These are phyloP conservation scores for Lepidothrix coronata DNA, from an alignment of 2,113 vertebrate species.

Conservation along the genomic window DNA sequence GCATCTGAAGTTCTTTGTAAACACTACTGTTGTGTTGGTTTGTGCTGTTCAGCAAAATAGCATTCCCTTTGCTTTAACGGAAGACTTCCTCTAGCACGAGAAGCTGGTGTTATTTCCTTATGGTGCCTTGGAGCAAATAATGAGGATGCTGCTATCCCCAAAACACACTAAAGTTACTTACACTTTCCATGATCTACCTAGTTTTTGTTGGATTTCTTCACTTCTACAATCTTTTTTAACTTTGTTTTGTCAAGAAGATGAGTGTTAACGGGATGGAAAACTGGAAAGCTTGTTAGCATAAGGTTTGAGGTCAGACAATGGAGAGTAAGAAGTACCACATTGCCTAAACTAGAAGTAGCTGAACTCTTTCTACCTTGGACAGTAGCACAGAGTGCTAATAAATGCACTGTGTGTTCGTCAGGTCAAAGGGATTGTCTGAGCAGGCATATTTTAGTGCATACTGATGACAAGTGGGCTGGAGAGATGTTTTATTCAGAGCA, in stretches of 20 bases:
- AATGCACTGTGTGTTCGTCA: background rate
- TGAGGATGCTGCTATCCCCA: background rate
- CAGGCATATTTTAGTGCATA: background rate
- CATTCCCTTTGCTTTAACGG: background rate
- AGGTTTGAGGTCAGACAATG: background rate
- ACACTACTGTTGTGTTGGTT: conserved; percentile 7
- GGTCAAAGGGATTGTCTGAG: conserved; percentile 25
- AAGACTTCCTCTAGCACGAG: background rate
- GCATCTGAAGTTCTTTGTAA: conserved; percentile 64
- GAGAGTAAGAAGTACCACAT: background rate
- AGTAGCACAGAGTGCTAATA: background rate
- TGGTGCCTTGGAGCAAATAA: background rate
- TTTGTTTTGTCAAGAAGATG: background rate
- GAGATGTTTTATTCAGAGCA: conserved; percentile 46
- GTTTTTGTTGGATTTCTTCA: background rate
- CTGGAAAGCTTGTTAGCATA: background rate
- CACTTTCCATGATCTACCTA: background rate
- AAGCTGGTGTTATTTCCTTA: background rate
- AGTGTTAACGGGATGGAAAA: background rate
- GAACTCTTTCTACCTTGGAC: background rate
- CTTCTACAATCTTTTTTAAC: background rate
- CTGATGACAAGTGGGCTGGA: background rate
- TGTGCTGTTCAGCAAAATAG: conserved; percentile 36
- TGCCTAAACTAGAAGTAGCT: background rate
- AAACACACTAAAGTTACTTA: background rate